Evolutionary conservation across 2,888 invertebrate genomes (phyloP), one percentile per base, ranked within the genome.

Genomic region (Danaus chrysippus): DNA sequence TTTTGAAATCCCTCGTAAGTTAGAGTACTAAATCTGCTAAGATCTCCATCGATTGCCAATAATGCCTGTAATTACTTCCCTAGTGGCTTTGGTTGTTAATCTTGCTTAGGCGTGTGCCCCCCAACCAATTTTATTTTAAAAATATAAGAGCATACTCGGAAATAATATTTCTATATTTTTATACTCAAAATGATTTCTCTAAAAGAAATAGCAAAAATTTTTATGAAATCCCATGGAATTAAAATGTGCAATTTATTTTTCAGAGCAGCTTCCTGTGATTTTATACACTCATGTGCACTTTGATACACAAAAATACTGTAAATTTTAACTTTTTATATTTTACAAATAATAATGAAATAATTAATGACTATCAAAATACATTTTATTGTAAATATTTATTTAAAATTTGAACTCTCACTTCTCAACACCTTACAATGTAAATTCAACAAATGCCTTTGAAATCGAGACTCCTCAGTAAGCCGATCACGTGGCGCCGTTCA

Each of bases 1-100:
- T 69, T 70, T 66, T 68, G 67, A 70, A 71, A 70, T 67, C 70
- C 70, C 70, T 61, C 63, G 64, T 65, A 71, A 78, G 76, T 76
- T 70, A 65, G 71, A 67, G 78, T 75, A 81, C 79, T 84, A 84
- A 86, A 85, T 87, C 85, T 82, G 77, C 71, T 74, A 71, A 75
- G 76, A 72, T 74, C 76, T 79, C 78, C 78, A 84, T 85, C 83
- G 84, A 84, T 83, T 84, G 86, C 81, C 85, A 85, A 86, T 87
- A 87, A 87, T 83, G 83, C 77, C 79, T 71, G 84, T 88, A 88
- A 88, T 87, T 87, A 87, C 86, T 78, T 74, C 77, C 73, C 75
- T 73, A 73, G 77, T 73, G 75, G 75, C 76, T 76, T 73, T 54
- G 73, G 76, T 80, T 82, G 84, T 88, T 79, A 81, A 82, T 82